Base-by-base conservation (phyloP, 2,888 invertebrate species). In the Vannuccia rotundouncinata region DNA sequence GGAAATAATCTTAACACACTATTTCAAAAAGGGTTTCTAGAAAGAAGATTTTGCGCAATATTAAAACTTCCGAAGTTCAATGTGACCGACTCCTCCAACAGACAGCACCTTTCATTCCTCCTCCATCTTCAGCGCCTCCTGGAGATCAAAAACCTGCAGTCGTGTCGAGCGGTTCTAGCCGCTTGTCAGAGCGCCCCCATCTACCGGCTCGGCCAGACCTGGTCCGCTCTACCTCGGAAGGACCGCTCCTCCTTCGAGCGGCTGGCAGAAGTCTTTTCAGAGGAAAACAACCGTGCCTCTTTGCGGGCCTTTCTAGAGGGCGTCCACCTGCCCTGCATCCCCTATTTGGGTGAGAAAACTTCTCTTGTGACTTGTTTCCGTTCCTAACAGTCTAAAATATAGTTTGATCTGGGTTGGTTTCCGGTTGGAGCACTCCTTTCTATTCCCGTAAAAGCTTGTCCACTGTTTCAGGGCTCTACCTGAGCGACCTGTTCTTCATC, bases 111-210 rank as follows among this genome's bases (percentile, higher is more conserved):
- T n/a, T n/a, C n/a, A n/a, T n/a, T n/a, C n/a, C n/a, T n/a, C n/a
- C 17, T 17, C 45, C 17, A 5, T 45, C 45, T 17, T 13, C 45
- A 45, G 45, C 45, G 45, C 17, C 45, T 45, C 45, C 45, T 45
- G 45, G 45, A 45, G 45, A 45, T 95, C 77, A 95, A 95, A 88
- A 95, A 95, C 90, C 90, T 96, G 83, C 95, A 96, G 88, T 94
- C 95, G 82, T 90, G 95, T 78, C 95, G 95, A 89, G 95, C 96
- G 83, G 92, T 96, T 82, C 91, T 95, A 83, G 95, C 95, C 81
- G 95, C 95, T 82, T 90, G 96, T 85, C 93, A 94, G 88, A 94
- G 94, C 90, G 95, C 94, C 84, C 93, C 95, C 85, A 92, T 96
- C 85, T 95, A 93, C 89, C 92, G 93, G 60, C 84, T 90, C 17